Conservation (phyloP, 1,140 invertebrate species). For the Calliopsis andreniformis region DNA sequence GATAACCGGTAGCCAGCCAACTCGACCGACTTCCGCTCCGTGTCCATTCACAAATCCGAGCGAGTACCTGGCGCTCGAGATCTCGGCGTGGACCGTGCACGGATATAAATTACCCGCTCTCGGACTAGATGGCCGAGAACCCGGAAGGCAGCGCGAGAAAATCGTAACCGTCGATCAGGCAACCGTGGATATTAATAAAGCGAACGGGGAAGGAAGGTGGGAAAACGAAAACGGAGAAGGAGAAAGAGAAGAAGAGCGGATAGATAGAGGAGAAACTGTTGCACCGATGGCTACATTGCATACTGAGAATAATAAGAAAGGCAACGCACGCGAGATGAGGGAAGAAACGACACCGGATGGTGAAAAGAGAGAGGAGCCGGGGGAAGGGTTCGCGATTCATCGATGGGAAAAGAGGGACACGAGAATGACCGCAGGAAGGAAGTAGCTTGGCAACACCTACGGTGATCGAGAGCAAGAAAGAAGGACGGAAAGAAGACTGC, state of each 20-base stretch:
- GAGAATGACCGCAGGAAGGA: conserved; percentile 55
- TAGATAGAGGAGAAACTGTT: conserved; percentile 6
- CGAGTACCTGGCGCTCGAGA: background rate
- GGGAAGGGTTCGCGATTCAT: background rate
- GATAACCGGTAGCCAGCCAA: too few relatives aligned
- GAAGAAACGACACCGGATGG: conserved; percentile 48
- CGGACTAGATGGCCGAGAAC: conserved; percentile 32
- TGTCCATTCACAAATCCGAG: background rate
- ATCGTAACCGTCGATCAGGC: conserved; percentile 63
- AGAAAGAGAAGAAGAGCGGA: conserved; percentile 15
- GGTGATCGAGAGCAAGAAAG: conserved; percentile 49
- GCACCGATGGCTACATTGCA: background rate
- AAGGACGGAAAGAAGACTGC: conserved; percentile 22
- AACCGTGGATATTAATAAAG: conserved; percentile 65
- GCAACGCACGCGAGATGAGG: conserved; percentile 1
- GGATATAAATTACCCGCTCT: conserved; percentile 18
- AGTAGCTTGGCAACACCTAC: conserved; percentile 63
- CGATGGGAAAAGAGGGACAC: background rate
- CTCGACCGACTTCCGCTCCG: background rate
- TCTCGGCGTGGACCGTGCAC: background rate
- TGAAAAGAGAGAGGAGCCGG: background rate
- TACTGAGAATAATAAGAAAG: conserved; percentile 26
- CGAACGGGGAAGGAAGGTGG: conserved; percentile 12
- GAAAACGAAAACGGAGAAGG: conserved; percentile 27
- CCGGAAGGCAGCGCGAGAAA: conserved; percentile 62